Evolutionary conservation across 1,140 invertebrate species (phyloP), one percentile per base, ranked within the genome.

Genomic region (Cecropterus lyciades): DNA sequence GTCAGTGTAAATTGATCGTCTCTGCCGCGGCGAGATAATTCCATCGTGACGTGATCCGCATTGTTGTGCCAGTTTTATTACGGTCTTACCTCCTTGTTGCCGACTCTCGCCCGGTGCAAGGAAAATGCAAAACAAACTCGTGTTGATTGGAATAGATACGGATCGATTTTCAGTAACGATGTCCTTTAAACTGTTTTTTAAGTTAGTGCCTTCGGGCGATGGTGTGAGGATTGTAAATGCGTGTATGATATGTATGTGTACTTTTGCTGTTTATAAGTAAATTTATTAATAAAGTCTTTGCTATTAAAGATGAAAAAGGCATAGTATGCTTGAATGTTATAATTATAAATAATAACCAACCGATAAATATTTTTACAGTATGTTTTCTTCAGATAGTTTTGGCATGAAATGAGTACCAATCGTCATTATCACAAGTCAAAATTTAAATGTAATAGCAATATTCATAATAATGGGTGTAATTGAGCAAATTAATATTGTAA

Each of bases 1-100:
- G 85, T 81, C 80, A 82, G 74, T 79, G 82, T 87, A 85, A 63
- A 90, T 86, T 88, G 84, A 90, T 90, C 82, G 87, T 81, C 77
- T 73, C 80, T 79, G 80, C 76, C 80, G 80, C 77, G 70, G 79
- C 79, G 82, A 86, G 87, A 87, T 90, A 88, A 87, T 85, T 84
- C 85, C 72, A 66, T 40, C 51, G 75, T 90, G 85, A 87, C 84
- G 87, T 88, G 85, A 88, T 87, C 84, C 79, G 87, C 82, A 85
- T 90, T 83, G 82, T 82, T 78, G 74, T 80, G 69, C 72, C 67
- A 67, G 72, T 86, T 85, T 86, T 84, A 82, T 86, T 84, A 72
- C 77, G 72, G 43, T 55, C 69, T 62, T 68, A 71, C 70, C 70
- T 71, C 66, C 60, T 65, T 67, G 74, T 75, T 66, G 66, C 67